Evolutionary conservation across 2,888 invertebrate species (phyloP), one percentile per base, ranked within the genome.

Genomic region (Aporophyla nigra): DNA sequence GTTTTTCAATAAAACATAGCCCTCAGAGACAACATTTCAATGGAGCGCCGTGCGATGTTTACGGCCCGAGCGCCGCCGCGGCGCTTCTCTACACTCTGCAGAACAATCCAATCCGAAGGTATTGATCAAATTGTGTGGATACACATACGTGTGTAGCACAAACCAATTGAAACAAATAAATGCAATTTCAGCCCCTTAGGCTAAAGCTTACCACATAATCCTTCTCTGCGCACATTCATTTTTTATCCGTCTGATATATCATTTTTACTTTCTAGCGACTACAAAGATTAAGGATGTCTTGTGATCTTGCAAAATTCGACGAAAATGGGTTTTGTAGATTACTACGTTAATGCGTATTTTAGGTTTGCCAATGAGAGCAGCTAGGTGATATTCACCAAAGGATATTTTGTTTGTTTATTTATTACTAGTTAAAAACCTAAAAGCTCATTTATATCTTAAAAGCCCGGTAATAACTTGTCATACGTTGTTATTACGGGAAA

Each of bases 1-100:
- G 93, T 96, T 96, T 95, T 96, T 95, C 95, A 96, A 96, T 96
- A 96, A 95, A 96, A 94, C 93, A 94, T 92, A 91, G 93, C 92
- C 95, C 95, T 94, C 91, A 86, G 96, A 96, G 96, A 95, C 95
- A 94, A 94, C 94, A 94, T 94, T 95, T 95, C 95, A 95, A 94
- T 95, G 94, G 93, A 94, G 92, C 93, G 88, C 91, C 90, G 92
- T 87, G 91, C 92, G 86, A 93, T 95, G 94, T 95, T 95, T 95
- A 95, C 92, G 94, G 91, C 91, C 90, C 87, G 89, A 87, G 91
- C 87, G 90, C 87, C 89, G 84, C 87, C 86, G 90, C 87, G 89
- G 90, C 88, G 87, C 86, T 89, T 80, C 88, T 88, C 86, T 82
- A 87, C 91, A 90, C 91, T 88, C 91, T 91, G 90, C 92, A 92